These are phyloP conservation scores for Lithobates pipiens DNA, from an alignment of 2,797 vertebrate genomes.

Conservation along the genomic window DNA sequence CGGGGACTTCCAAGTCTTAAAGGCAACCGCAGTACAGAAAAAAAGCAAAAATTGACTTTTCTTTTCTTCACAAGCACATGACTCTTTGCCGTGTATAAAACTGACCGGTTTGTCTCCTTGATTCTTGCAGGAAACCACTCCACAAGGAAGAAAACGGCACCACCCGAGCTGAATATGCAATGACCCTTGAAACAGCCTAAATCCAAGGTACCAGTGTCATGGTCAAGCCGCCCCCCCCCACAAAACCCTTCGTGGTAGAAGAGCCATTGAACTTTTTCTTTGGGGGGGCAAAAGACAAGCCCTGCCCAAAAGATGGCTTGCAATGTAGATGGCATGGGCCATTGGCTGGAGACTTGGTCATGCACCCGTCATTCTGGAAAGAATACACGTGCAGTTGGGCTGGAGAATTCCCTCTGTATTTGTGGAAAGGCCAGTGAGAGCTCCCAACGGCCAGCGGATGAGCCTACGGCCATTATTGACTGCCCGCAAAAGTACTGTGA, in stretches of 20 bases:
- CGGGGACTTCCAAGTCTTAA: too few species aligned
- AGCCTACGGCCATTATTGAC: conserved; percentile 65
- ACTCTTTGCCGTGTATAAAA: too few species aligned
- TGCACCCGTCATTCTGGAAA: conserved; percentile 62
- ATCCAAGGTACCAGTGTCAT: conserved; percentile 85
- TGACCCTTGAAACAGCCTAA: conserved; percentile 90
- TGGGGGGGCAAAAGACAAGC: neutral
- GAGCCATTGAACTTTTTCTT: conserved; percentile 66
- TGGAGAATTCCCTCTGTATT: conserved; percentile 1
- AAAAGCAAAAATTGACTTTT: too few species aligned
- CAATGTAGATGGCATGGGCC: conserved; percentile 72
- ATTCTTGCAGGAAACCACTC: conserved; percentile 89
- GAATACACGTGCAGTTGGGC: neutral
- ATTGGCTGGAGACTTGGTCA: conserved; percentile 70
- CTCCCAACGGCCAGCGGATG: conserved; percentile 78
- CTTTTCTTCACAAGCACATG: too few species aligned
- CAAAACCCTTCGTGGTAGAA: conserved; percentile 60
- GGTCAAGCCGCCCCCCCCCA: conserved; percentile 78
- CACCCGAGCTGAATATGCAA: conserved; percentile 89
- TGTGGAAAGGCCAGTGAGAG: neutral
- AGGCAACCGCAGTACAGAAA: too few species aligned
- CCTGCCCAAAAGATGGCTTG: neutral
- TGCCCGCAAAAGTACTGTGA: conserved; percentile 51
- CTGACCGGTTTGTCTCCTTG: neutral
- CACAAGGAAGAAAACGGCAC: conserved; percentile 94